Conservation (phyloP, 2,797 vertebrate genomes). For the Crenichthys baileyi region DNA sequence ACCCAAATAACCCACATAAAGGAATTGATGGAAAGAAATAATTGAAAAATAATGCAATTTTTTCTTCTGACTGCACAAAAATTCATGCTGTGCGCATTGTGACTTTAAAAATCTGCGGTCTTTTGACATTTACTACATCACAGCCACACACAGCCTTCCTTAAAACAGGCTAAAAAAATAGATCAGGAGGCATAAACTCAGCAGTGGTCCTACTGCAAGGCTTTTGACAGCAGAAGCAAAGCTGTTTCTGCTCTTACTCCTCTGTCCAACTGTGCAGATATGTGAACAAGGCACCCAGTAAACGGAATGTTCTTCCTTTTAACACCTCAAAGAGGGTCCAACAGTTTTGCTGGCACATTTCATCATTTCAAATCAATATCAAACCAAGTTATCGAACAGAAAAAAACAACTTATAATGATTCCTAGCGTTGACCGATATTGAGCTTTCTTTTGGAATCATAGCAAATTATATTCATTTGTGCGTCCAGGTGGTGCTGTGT, state of each 20-base stretch:
- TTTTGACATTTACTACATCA: slow-evolving; percentile 30
- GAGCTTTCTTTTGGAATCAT: not conserved
- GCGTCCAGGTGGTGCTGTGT: not conserved
- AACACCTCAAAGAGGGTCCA: slow-evolving; percentile 3
- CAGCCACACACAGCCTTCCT: slow-evolving; percentile 15
- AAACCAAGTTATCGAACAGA: slow-evolving; percentile 17
- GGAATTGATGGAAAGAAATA: not conserved
- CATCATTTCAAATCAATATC: slow-evolving; percentile 20
- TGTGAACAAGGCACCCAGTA: slow-evolving; percentile 14
- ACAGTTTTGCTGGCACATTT: slow-evolving; percentile 1
- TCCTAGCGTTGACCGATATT: slow-evolving; percentile 3
- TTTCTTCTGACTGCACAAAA: not conserved
- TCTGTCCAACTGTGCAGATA: not conserved
- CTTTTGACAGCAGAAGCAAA: slow-evolving; percentile 16
- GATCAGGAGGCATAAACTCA: slow-evolving; percentile 35
- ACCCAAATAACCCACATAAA: not conserved
- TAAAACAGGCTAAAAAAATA: not conserved
- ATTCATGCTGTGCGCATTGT: not conserved
- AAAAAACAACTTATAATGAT: not conserved
- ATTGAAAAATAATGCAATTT: not conserved
- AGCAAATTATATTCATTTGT: not conserved
- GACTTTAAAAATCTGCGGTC: slow-evolving; percentile 5
- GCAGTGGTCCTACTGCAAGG: slow-evolving; percentile 19
- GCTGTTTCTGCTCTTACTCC: slow-evolving; percentile 3
- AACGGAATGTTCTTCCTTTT: slow-evolving; percentile 15